Evolutionary conservation across 1,140 invertebrate species (phyloP), one percentile per base, ranked within the genome.

Genomic region (Drosophila tsacasi): DNA sequence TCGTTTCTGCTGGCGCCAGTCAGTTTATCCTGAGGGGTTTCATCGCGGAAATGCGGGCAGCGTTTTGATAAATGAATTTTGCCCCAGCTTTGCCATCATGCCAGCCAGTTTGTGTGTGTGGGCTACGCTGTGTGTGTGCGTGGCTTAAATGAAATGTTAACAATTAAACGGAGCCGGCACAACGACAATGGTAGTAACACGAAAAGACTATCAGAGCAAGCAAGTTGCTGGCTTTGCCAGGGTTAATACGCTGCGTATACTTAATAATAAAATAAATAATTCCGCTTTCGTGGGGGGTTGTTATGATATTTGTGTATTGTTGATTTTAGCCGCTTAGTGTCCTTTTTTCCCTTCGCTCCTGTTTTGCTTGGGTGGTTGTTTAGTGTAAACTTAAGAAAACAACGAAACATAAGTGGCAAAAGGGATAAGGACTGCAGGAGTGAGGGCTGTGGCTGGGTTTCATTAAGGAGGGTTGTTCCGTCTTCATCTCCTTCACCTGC

Each of bases 61-160:
- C 81, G 68, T 76, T 89, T 89, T 89, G 84, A 89, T 89, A 89
- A 89, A 89, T 89, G 84, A 89, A 89, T 89, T 81, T 78, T 81
- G 50, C 50, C 60, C 74, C 67, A 64, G 23, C 59, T 27, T 59
- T 58, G 21, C 58, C 39, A 46, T 32, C 80, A 61, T 44, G 35
- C 35, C 27, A 54, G 13, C 59, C 46, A 32, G 39, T 44, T 4
- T 17, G 27, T 25, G 23, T 40, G 42, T 44, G 50, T 19, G 7
- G 17, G 27, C 13, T 25, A 23, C 23, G 21, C 19, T 64, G 10
- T 55, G 39, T 61, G 62, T 72, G 69, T 75, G 73, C 39, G 23
- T 61, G 64, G 74, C 85, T 90, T 90, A 89, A 89, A 89, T 89
- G 85, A 89, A 89, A 89, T 90, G 84, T 89, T 89, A 90, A 89